Evolutionary conservation across 2,113 vertebrate genomes (phyloP).

Genomic region (Oxygymnocypris stewartii): DNA sequence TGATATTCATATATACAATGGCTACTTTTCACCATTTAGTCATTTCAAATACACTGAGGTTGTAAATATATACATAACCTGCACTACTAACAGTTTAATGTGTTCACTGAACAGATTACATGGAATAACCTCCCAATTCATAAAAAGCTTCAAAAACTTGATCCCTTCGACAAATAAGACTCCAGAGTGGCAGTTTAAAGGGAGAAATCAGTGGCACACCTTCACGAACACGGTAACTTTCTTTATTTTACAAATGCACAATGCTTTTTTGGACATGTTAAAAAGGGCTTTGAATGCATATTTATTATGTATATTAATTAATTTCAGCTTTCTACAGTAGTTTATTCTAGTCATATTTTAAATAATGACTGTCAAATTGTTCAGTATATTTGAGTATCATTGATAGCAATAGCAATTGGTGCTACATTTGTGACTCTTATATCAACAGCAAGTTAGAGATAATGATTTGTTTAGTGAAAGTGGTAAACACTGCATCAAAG

Average conservation of each 20-base stretch:
- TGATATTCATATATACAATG: too few relatives aligned
- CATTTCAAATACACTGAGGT: too few relatives aligned
- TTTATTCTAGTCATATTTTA: not conserved
- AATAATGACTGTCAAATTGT: not conserved
- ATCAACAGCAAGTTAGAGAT: too few relatives aligned
- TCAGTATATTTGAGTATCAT: not conserved
- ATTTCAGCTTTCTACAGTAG: not conserved
- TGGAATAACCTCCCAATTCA: not conserved
- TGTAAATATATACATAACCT: too few relatives aligned
- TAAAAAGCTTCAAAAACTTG: not conserved
- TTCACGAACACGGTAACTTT: slow-evolving; percentile 60
- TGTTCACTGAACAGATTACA: not conserved
- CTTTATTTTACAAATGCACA: not conserved
- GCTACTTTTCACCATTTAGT: too few relatives aligned
- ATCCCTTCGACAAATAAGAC: slow-evolving; percentile 28
- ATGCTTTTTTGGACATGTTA: not conserved
- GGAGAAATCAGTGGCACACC: slow-evolving; percentile 55
- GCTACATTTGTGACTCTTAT: not conserved
- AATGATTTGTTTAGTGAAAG: not conserved
- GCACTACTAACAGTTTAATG: not conserved
- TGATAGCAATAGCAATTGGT: too few relatives aligned
- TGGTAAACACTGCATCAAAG: not conserved
- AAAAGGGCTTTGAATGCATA: not conserved
- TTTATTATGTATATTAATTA: not conserved
- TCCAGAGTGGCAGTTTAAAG: slow-evolving; percentile 67